Evolutionary conservation across 2,888 invertebrate genomes (phyloP), one percentile per base, ranked within the genome.

Genomic region (Pharmacophagus antenor): DNA sequence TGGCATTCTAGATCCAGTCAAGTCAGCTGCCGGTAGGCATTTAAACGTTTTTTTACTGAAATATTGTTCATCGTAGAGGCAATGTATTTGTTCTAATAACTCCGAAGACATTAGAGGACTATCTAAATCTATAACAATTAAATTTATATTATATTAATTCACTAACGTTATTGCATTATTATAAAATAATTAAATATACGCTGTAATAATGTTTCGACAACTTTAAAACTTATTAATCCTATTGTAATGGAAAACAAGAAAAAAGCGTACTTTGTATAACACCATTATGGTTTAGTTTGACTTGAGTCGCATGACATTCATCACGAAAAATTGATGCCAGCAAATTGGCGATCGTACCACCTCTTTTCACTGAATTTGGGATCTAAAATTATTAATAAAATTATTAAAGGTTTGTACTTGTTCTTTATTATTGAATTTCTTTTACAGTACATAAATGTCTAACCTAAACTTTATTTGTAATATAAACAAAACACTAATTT

Each of bases 1-100:
- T 0, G 89, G 80, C 70, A 84, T 70, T 3, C 85, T 73, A 0
- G 88, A 88, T 1, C 87, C 89, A 2, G 86, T 76, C n/a, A 86
- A n/a, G 25, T 84, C 83, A 0, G 74, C 74, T 0, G 82, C 85
- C 1, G 77, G 68, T 8, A 75, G 57, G 52, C 82, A 82, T 10
- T 18, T 50, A 10, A 46, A 10, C 15, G 25, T 2, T 10, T 17
- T 37, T 15, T 41, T 21, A 42, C 15, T 22, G 10, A 31, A 41
- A 21, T 56, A 37, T 46, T 51, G 46, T 37, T 23, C 0, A 20
- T 27, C 31, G n/a, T n/a, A 12, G 15, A 17, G 22, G 8, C n/a
- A 23, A 18, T 18, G 18, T 37, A 80, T 55, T 18, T 65, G 64
- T n/a, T 65, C 57, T 12, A 70, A 66, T 18, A 71, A 61, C 0